phyloP scores from a whole-genome alignment of 2,797 vertebrate genomes.

The Cossypha niveicapilla region DNA sequence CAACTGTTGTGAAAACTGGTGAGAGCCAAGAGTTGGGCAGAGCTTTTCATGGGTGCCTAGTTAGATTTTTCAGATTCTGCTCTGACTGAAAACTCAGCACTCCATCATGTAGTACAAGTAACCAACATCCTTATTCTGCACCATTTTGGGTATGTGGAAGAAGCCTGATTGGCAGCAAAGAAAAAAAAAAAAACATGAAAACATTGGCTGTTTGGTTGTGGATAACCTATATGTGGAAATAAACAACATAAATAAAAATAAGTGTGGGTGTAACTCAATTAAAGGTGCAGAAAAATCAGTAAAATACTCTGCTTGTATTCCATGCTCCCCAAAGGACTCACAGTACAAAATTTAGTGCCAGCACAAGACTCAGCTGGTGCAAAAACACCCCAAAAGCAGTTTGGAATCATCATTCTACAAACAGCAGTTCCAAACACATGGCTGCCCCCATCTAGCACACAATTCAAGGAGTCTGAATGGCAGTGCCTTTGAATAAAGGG shows the following conservation, averaged over 20 bases:
- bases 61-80: not conserved
- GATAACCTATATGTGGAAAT: not conserved
- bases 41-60: not conserved
- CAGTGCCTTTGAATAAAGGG: accelerated
- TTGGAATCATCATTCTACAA: not conserved
- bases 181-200: not conserved
- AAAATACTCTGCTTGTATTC: not conserved
- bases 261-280: not conserved
- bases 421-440: not conserved
- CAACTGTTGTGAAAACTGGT: not conserved
- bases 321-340: not conserved
- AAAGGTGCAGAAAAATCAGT: not conserved
- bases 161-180: not conserved
- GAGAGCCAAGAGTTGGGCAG: not conserved
- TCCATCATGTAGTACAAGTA: not conserved
- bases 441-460: not conserved
- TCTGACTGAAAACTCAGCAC: not conserved
- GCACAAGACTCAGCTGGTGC: not conserved
- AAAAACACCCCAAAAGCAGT: not conserved
- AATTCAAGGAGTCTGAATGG: not conserved
- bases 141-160: not conserved
- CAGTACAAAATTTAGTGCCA: not conserved
- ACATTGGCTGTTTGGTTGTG: not conserved
- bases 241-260: not conserved
- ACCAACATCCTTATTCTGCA: not conserved